phyloP scores from a whole-genome alignment of 1,140 invertebrate species.

The Tachypleus tridentatus region DNA sequence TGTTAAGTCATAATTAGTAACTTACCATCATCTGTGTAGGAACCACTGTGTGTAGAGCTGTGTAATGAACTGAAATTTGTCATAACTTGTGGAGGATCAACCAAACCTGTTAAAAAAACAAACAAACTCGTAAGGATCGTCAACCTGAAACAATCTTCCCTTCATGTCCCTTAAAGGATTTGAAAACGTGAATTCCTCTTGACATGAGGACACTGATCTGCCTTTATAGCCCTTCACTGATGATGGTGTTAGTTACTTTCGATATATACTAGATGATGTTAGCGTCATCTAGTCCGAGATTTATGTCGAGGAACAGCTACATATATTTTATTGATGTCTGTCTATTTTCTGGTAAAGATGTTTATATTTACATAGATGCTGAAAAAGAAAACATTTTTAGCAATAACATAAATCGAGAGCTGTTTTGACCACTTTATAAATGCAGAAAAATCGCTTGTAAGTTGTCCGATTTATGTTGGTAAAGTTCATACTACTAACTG shows the following conservation, averaged over 20 bases:
- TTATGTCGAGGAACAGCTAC: not conserved
- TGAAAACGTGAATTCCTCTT: constrained; percentile 17
- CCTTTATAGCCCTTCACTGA: constrained; percentile 12
- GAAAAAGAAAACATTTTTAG: too few species aligned
- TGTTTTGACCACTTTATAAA: too few species aligned
- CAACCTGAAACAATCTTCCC: constrained; percentile 21
- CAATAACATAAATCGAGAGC: too few species aligned
- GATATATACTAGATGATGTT: not conserved
- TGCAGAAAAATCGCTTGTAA: too few species aligned
- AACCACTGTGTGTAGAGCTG: constrained; percentile 26
- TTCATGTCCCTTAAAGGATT: constrained; percentile 24
- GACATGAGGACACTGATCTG: constrained; percentile 15
- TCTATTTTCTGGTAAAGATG: too few species aligned
- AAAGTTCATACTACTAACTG: too few species aligned
- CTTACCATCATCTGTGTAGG: constrained; percentile 15
- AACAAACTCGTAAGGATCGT: constrained; percentile 5
- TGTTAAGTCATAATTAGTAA: too few species aligned
- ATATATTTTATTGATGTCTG: too few species aligned
- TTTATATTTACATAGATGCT: too few species aligned
- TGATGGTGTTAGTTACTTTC: not conserved
- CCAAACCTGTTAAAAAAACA: constrained; percentile 39
- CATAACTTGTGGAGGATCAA: constrained; percentile 55
- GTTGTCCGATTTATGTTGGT: too few species aligned
- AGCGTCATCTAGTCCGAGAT: not conserved
- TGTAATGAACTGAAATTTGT: constrained; percentile 55